Evolutionary conservation across 2,113 vertebrate species (phyloP).

Genomic region (Nesoenas mayeri): DNA sequence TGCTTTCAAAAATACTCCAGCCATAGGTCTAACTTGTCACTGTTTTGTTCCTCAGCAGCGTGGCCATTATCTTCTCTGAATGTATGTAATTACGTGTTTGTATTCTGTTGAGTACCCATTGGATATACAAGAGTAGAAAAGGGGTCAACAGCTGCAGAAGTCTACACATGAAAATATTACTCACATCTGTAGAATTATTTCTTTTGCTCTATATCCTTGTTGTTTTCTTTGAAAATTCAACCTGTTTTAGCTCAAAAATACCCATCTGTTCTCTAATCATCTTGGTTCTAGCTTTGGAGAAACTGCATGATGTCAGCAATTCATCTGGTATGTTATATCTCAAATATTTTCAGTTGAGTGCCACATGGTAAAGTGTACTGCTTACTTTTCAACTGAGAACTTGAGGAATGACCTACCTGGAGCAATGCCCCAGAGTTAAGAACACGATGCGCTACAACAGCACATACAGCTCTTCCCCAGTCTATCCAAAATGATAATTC

Average conservation of each 20-base stretch:
- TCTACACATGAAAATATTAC: background rate
- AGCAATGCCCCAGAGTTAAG: background rate
- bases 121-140: background rate
- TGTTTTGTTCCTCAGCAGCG: background rate
- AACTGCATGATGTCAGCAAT: background rate
- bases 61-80: background rate
- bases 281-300: background rate
- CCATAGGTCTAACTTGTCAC: background rate
- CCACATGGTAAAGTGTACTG: background rate
- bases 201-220: background rate
- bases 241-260: background rate
- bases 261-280: background rate
- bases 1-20: background rate
- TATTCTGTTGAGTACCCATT: background rate
- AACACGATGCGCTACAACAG: background rate
- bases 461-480: background rate
- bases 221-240: background rate
- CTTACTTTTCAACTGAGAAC: background rate
- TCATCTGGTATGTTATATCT: background rate
- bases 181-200: background rate
- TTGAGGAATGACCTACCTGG: background rate
- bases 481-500: background rate
- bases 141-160: background rate
- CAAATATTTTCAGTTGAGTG: background rate
- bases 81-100: background rate